phyloP scores from a whole-genome alignment of 2,888 invertebrate genomes.

The Lysandra coridon region DNA sequence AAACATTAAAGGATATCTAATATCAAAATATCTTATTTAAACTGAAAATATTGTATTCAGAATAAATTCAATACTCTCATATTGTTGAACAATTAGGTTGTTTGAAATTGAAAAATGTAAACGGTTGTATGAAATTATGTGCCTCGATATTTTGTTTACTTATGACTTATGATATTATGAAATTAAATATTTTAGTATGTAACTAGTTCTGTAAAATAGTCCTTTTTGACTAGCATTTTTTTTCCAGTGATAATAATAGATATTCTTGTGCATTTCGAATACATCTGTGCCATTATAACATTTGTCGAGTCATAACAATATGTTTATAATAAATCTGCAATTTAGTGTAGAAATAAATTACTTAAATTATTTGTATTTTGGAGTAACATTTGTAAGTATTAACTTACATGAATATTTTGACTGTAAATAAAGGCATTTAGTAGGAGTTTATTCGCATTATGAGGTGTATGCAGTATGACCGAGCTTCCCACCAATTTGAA shows the following conservation, averaged over 20 bases:
- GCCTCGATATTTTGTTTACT: no score
- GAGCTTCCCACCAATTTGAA: conserved; percentile 20
- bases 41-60: neutral
- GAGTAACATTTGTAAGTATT: conserved; percentile 27
- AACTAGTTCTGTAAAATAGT: no score
- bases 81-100: neutral
- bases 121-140: no score
- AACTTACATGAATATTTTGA: conserved; percentile 33
- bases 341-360: neutral
- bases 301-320: neutral
- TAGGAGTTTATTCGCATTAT: conserved; percentile 45
- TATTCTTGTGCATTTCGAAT: neutral
- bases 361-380: neutral
- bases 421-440: conserved; percentile 63
- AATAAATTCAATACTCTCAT: neutral
- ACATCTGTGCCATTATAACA: neutral
- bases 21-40: neutral
- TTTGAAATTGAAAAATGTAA: no score
- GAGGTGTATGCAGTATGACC: conserved; percentile 25
- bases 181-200: no score
- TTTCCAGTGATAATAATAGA: neutral
- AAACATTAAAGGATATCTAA: neutral
- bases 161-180: no score
- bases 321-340: conserved; percentile 1
- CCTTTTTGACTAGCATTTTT: neutral